Percentiles rank a stretch among this genome's conserved stretches.
These are phyloP conservation scores for Yoshiicerus persimilis DNA, from an alignment of 1,140 invertebrate species.

Conservation along the genomic window DNA sequence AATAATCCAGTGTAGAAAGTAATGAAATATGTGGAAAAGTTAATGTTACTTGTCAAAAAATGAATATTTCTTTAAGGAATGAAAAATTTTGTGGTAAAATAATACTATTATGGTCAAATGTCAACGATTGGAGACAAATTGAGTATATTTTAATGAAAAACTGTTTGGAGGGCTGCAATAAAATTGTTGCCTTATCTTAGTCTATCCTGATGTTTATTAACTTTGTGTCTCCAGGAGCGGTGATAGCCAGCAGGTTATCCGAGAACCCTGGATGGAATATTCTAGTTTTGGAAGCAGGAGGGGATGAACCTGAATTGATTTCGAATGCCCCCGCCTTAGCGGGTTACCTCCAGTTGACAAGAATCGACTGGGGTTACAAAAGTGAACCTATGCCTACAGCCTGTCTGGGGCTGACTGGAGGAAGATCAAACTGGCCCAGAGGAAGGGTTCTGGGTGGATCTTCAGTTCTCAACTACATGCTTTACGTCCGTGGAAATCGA, in stretches of 20 bases:
- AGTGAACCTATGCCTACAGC: slow-evolving; percentile 65
- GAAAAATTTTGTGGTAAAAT: too few relatives aligned
- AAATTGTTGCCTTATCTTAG: too few relatives aligned
- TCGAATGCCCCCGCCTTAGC: slow-evolving; percentile 56
- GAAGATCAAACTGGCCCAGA: slow-evolving; percentile 56
- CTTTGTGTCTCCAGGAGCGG: slow-evolving; percentile 40
- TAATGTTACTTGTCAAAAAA: too few relatives aligned
- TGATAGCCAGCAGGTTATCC: slow-evolving; percentile 57
- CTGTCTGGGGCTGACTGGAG: slow-evolving; percentile 56
- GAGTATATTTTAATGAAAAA: too few relatives aligned
- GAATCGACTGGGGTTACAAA: slow-evolving; percentile 70
- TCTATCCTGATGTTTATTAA: background rate
- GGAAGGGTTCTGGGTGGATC: slow-evolving; percentile 76
- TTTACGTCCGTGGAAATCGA: slow-evolving; percentile 90
- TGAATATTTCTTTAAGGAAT: too few relatives aligned
- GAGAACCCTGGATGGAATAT: slow-evolving; percentile 53
- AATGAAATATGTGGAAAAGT: too few relatives aligned
- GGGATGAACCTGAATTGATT: slow-evolving; percentile 56
- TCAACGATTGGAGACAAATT: too few relatives aligned
- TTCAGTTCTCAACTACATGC: slow-evolving; percentile 93
- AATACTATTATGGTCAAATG: too few relatives aligned
- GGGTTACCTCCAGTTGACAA: slow-evolving; percentile 60
- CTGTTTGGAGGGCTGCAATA: too few relatives aligned
- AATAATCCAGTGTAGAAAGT: too few relatives aligned
- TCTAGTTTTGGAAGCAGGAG: slow-evolving; percentile 63